Conservation (phyloP, 1,140 invertebrate genomes). For the Platorchestia sp. region DNA sequence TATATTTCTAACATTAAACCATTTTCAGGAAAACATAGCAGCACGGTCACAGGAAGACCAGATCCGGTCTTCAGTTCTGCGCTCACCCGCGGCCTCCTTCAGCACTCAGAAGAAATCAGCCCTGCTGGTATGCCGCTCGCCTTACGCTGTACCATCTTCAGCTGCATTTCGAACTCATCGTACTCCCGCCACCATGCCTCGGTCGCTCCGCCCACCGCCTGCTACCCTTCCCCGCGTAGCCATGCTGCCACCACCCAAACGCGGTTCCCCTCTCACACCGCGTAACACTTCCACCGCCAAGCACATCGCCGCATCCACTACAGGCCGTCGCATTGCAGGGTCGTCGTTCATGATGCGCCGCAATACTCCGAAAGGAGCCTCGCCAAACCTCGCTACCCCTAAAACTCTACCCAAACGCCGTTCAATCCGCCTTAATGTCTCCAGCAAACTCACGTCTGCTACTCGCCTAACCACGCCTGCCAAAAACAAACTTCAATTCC, state of each 20-base stretch:
- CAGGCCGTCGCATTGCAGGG: neutral
- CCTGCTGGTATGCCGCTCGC: conserved; percentile 34
- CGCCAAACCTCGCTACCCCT: neutral
- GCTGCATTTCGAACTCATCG: neutral
- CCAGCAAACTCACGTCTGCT: neutral
- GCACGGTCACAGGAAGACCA: conserved; percentile 25
- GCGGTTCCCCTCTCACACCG: conserved; percentile 19
- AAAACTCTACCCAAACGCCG: conserved; percentile 23
- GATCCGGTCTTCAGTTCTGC: conserved; percentile 15
- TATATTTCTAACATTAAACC: no score
- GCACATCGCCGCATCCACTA: neutral
- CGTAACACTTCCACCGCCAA: neutral
- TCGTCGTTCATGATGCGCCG: neutral
- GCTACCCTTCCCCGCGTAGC: conserved; percentile 26
- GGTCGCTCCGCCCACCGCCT: neutral
- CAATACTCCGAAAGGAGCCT: neutral
- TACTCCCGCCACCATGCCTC: neutral
- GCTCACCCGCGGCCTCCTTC: neutral
- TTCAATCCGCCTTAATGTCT: conserved; percentile 17
- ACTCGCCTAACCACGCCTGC: conserved; percentile 28
- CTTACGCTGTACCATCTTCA: neutral
- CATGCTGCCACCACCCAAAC: neutral
- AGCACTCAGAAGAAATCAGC: neutral
- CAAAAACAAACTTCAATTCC: conserved; percentile 41
- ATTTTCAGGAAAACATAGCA: conserved; percentile 31